Base-by-base conservation (phyloP, 2,888 invertebrate species). In the Polyommatus iphigenia region DNA sequence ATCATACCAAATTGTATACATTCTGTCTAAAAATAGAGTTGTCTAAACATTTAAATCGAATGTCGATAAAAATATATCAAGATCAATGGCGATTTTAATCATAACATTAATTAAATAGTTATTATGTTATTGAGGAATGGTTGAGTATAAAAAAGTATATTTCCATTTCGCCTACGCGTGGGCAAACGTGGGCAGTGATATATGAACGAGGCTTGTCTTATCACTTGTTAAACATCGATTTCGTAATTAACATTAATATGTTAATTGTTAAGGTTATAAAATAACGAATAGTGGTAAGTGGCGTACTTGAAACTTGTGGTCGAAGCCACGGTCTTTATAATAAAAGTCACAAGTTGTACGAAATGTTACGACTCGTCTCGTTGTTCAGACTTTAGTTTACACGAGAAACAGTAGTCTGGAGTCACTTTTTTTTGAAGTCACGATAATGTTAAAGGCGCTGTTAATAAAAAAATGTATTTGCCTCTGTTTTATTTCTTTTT, bases 181-280 rank as follows among this genome's bases (percentile, higher is more conserved):
- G 67, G 32, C 41, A 59, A n/a, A 62, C 54, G 77, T 77, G 77
- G 77, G 77, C 32, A 24, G 77, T 72, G 71, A 77, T 72, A 77
- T 72, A 77, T 72, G 71, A 57, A 57, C 54, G 72, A 57, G 36
- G 71, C 67, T 29, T 24, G 71, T 29, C 20, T 54, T 77, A 71
- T 77, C 73, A 46, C 41, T 46, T 73, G 46, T 46, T 46, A 73
- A 41, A 73, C 41, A 73, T 46, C 46, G 46, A 73, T 73, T 73
- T 73, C 73, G 46, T 41, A 41, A 73, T 73, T 73, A 73, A 24
- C 41, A 41, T 73, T 73, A 46, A 73, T 67, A 32, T 67, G 67
- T 67, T 67, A 67, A 67, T 67, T 67, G 67, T 67, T 32, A 32
- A 67, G 67, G 67, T 67, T 67, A 67, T 29, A 67, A 29, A 29